Conservation (phyloP, 2,797 vertebrate genomes). For the Anas bahamensis region DNA sequence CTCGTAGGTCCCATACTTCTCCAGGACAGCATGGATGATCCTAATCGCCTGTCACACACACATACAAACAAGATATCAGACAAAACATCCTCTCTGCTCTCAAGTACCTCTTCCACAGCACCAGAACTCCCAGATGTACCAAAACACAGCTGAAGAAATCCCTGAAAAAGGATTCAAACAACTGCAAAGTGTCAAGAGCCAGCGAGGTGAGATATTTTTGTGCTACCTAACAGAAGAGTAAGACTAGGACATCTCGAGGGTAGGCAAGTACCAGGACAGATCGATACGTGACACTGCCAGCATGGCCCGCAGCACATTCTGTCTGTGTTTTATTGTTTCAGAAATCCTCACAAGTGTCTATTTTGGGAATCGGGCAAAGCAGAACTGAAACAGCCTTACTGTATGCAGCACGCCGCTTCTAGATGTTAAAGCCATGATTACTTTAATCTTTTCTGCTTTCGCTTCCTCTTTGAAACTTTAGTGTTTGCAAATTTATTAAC, state of each 20-base stretch:
- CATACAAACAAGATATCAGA: background rate
- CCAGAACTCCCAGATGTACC: background rate
- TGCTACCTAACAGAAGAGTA: background rate
- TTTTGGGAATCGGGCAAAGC: background rate
- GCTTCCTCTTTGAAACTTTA: background rate
- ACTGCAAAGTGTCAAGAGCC: background rate
- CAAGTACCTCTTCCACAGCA: background rate
- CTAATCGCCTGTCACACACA: conserved; percentile 83
- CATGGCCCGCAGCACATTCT: rapidly evolving
- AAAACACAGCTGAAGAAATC: background rate
- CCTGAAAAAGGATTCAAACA: rapidly evolving
- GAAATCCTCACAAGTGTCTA: background rate
- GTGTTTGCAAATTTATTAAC: background rate
- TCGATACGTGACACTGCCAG: rapidly evolving
- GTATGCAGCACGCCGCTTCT: rapidly evolving
- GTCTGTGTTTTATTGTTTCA: background rate
- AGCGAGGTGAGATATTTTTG: rapidly evolving
- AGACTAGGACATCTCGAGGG: background rate
- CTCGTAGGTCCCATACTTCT: conserved; percentile 92
- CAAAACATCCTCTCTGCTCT: background rate
- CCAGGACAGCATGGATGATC: conserved; percentile 92
- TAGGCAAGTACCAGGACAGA: background rate
- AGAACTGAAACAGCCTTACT: background rate
- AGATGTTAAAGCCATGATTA: background rate
- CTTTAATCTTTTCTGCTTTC: background rate